These are phyloP conservation scores for Oreotrochilus melanogaster DNA, from an alignment of 2,113 vertebrate genomes.

Conservation along the genomic window DNA sequence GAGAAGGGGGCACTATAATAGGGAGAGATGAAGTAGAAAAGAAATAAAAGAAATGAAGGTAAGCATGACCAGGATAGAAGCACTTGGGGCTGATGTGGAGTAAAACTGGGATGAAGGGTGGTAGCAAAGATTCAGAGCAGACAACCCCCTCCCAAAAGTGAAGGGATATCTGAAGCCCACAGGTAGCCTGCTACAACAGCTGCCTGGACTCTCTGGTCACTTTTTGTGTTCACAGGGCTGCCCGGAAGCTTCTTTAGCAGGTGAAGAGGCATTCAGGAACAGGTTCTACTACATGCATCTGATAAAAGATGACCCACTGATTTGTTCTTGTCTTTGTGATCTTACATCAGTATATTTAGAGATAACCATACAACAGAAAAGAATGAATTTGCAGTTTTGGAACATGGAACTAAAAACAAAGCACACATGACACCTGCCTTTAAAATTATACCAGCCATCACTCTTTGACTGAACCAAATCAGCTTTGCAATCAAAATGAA, in stretches of 20 bases:
- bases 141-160: background rate
- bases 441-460: slow-evolving; percentile 19
- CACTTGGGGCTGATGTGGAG: background rate
- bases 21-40: background rate
- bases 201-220: background rate
- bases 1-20: background rate
- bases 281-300: background rate
- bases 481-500: slow-evolving; percentile 17
- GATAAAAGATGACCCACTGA: background rate
- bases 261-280: background rate
- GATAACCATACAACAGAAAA: background rate
- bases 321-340: background rate
- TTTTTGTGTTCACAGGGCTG: accelerated
- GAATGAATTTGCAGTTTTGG: background rate
- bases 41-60: background rate
- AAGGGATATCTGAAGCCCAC: background rate
- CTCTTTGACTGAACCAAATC: slow-evolving; percentile 25
- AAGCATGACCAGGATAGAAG: background rate
- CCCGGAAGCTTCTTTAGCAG: background rate
- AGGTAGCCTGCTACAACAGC: background rate
- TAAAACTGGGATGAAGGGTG: background rate
- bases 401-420: background rate
- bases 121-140: background rate
- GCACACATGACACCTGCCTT: slow-evolving; percentile 21
- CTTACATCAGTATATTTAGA: background rate